Percentiles rank a stretch among this genome's conserved stretches.
Evolutionary conservation across 2,888 invertebrate species (phyloP).

Genomic region (Pseudeuparius sepicola): DNA sequence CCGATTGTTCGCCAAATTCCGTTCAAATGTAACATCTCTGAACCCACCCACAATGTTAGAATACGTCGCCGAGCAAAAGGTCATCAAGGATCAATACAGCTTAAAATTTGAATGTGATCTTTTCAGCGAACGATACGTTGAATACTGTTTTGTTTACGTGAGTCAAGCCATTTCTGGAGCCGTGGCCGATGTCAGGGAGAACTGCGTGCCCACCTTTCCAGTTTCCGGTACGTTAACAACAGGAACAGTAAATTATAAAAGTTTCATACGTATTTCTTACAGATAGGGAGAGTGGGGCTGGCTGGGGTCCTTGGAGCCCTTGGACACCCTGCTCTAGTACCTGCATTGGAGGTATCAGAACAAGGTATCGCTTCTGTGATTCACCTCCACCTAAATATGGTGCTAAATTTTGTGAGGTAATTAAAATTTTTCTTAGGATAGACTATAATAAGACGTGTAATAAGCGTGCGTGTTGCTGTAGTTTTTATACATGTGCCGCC

Average conservation of each 20-base stretch:
- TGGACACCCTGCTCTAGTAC: constrained; percentile 80
- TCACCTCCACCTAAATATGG: constrained; percentile 81
- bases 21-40: constrained; percentile 55
- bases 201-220: constrained; percentile 75
- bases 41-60: constrained; percentile 53
- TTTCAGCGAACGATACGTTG: constrained; percentile 73
- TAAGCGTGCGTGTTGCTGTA: too few species aligned
- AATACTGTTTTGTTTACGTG: constrained; percentile 83
- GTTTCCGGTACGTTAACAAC: constrained; percentile 55
- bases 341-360: constrained; percentile 67
- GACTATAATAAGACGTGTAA: too few species aligned
- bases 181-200: constrained; percentile 73
- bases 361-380: constrained; percentile 79
- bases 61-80: constrained; percentile 54
- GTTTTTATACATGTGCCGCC: too few species aligned
- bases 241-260: constrained; percentile 1
- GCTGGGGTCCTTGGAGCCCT: constrained; percentile 69
- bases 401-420: constrained; percentile 79
- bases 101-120: constrained; percentile 70
- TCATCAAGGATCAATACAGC: constrained; percentile 59
- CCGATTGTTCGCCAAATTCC: constrained; percentile 59
- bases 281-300: constrained; percentile 68
- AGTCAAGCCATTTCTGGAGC: constrained; percentile 78
- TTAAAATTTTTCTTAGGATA: constrained; percentile 17
- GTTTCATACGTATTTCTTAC: constrained; percentile 17